phyloP scores from a whole-genome alignment of 2,888 invertebrate genomes.

The Parnassius smintheus region DNA sequence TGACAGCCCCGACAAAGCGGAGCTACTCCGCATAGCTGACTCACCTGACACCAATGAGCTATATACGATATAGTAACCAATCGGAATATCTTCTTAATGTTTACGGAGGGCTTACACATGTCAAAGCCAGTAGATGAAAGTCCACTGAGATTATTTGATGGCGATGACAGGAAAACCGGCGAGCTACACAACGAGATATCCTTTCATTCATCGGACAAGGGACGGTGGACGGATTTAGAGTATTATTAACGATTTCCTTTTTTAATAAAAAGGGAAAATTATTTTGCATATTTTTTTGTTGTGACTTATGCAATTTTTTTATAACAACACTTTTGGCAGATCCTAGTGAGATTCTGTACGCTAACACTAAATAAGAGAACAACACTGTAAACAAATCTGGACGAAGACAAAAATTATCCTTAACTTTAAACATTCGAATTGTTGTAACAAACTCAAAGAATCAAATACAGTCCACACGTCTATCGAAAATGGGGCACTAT shows the following conservation, averaged over 20 bases:
- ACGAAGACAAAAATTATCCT: no score
- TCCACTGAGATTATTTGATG: slow-evolving; percentile 43
- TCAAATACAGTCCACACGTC: background rate
- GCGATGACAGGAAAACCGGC: slow-evolving; percentile 71
- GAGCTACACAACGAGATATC: slow-evolving; percentile 73
- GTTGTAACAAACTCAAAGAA: no score
- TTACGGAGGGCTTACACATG: slow-evolving; percentile 37
- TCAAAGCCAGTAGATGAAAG: slow-evolving; percentile 44
- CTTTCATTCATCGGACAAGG: slow-evolving; percentile 75
- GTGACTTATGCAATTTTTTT: slow-evolving; percentile 25
- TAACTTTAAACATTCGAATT: no score
- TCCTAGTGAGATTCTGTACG: no score
- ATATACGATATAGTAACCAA: slow-evolving; percentile 43
- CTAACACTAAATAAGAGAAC: no score
- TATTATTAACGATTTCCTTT: slow-evolving; percentile 76
- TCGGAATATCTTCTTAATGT: slow-evolving; percentile 40
- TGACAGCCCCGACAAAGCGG: slow-evolving; percentile 63
- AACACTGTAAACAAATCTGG: no score
- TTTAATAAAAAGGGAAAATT: slow-evolving; percentile 64
- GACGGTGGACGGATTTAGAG: slow-evolving; percentile 73
- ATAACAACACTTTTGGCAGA: no score
- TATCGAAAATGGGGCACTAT: background rate
- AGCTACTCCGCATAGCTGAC: slow-evolving; percentile 67
- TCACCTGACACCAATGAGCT: slow-evolving; percentile 66
- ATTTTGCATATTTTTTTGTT: slow-evolving; percentile 36